Base-by-base conservation (phyloP, 2,113 vertebrate genomes). In the Plecturocebus donacophilus region DNA sequence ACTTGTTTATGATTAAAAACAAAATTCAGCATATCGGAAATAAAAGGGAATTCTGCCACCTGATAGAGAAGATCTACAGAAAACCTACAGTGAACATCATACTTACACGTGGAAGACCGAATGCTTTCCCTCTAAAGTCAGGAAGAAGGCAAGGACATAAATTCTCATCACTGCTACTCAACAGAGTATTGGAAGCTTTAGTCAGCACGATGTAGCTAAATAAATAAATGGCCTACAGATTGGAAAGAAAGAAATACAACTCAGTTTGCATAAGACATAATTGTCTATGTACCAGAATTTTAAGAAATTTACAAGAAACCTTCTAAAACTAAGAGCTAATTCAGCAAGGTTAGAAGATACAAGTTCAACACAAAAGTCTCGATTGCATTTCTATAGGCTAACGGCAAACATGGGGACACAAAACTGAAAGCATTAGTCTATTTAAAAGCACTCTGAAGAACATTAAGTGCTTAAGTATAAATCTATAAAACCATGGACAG, bases 141-240 rank as follows among this genome's bases (percentile, higher is more conserved):
- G 23, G 20, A 56, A 23, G 2, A 76, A 27, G 4, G 25, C 47
- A 25, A 58, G 1, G 3, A 35, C 3, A 14, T 2, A 12, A 8
- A 2, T 10, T 32, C 7, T 90, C 8, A 35, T 11, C 1, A 1
- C 14, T 16, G 4, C 10, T 20, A 20, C 1, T 9, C 17, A 14
- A 5, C 68, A 30, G 9, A 30, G 8, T 32, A 40, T 68, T 42
- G 12, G 68, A 66, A 19, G 3, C 45, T 47, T 20, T 27, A 25
- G 8, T 42, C 61, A 73, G 25, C 2, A n/a, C 10, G 38, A 21
- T 6, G 66, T 47, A 47, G 20, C 21, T 68, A 79, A 42, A 14
- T 5, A 80, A 56, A 77, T 23, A 12, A 40, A 35, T 14, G 8
- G 2, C 14, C 56, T 42, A 92, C 3, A 49, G 3, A 79, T 17